Percentiles rank a stretch among this genome's conserved stretches.
Evolutionary conservation across 1,140 invertebrate species (phyloP).

Genomic region (Drosophila micromelanica): DNA sequence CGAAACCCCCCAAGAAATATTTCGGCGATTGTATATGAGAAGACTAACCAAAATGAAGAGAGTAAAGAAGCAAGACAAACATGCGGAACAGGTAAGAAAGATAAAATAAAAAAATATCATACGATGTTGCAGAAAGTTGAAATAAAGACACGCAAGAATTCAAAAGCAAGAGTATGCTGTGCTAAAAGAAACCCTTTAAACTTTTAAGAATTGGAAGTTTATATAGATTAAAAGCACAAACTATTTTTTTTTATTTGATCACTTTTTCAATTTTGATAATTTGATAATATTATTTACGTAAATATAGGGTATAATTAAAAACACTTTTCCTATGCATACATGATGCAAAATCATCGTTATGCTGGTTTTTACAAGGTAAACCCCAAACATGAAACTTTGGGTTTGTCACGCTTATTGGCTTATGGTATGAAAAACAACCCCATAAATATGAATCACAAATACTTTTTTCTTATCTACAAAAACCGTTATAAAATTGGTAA

Average conservation of each 20-base stretch:
- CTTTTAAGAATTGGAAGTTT: not conserved
- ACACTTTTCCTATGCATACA: not conserved
- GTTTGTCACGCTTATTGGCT: constrained; percentile 17
- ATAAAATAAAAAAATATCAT: constrained; percentile 62
- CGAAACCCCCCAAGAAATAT: constrained; percentile 23
- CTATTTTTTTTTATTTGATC: not conserved
- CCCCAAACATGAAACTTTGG: constrained; percentile 3
- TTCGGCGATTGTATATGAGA: constrained; percentile 36
- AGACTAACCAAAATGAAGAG: constrained; percentile 37
- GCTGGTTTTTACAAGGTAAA: constrained; percentile 31
- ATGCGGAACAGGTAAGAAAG: constrained; percentile 62
- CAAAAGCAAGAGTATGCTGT: not conserved
- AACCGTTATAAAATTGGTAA: not conserved
- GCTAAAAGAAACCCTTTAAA: constrained; percentile 6
- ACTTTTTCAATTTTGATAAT: not conserved
- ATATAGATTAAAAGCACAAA: not conserved
- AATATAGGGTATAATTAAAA: not conserved
- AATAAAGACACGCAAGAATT: constrained; percentile 38
- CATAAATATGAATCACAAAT: constrained; percentile 1
- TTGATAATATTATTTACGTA: no score
- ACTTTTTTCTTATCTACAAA: constrained; percentile 9
- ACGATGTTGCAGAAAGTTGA: constrained; percentile 69
- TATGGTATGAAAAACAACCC: constrained; percentile 6
- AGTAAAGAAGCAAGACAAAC: constrained; percentile 40
- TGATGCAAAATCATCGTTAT: constrained; percentile 6